A percentile compares a stretch with the other conserved stretches of the same genome.
phyloP scores from a whole-genome alignment of 2,113 vertebrate genomes.

The Hippocampus abdominalis region DNA sequence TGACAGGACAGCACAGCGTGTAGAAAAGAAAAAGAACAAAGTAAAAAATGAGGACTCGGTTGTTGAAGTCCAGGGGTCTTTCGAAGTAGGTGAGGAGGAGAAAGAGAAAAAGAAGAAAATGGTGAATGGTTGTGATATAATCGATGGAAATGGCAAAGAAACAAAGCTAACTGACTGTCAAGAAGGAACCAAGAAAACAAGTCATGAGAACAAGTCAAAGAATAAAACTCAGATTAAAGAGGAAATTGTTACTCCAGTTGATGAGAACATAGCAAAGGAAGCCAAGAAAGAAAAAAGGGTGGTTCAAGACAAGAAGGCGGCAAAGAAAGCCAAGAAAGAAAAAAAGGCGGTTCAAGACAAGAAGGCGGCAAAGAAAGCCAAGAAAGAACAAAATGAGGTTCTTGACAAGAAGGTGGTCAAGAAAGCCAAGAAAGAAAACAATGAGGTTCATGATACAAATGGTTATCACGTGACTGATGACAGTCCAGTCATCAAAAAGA shows the following conservation, averaged over 20 bases:
- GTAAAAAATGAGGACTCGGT: background rate
- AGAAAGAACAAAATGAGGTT: background rate
- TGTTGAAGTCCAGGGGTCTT: background rate
- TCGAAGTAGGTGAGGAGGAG: background rate
- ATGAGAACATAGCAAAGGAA: background rate
- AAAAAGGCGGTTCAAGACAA: background rate
- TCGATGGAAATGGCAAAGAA: background rate
- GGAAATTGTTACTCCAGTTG: background rate
- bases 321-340: conserved; percentile 2
- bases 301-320: background rate
- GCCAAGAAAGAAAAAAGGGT: background rate
- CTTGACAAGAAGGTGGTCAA: background rate
- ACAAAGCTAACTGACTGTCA: background rate
- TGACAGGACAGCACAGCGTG: background rate
- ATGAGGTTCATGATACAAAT: no score
- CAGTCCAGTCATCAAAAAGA: background rate
- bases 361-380: background rate
- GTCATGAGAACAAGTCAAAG: background rate
- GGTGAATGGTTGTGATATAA: background rate
- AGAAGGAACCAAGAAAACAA: conserved; percentile 4
- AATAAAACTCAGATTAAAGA: background rate
- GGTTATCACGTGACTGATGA: background rate
- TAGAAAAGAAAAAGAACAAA: conserved; percentile 39
- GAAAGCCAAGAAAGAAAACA: background rate
- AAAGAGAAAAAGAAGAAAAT: conserved; percentile 34